Conservation (phyloP, 2,113 vertebrate species). For the Montifringilla adamsi region DNA sequence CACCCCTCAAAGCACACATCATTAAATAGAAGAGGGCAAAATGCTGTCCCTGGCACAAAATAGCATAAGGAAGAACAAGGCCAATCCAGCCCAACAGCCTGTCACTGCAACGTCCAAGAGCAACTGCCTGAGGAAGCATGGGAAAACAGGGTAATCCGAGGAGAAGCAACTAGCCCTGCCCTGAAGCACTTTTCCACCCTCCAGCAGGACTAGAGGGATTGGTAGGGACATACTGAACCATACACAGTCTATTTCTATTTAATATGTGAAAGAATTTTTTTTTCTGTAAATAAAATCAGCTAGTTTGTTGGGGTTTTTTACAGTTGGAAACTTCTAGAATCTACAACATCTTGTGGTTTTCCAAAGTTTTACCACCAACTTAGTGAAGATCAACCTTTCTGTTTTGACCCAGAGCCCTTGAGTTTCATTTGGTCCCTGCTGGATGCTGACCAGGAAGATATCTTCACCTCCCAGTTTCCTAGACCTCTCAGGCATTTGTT, state of each 20-base stretch:
- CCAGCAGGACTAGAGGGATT: background rate
- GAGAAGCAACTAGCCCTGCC: background rate
- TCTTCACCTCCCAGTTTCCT: background rate
- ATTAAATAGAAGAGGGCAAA: background rate
- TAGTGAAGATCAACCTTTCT: background rate
- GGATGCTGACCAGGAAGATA: background rate
- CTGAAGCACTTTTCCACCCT: background rate
- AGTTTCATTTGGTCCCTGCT: background rate
- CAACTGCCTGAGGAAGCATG: background rate
- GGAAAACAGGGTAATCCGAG: background rate
- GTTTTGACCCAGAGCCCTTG: background rate
- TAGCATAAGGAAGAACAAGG: background rate
- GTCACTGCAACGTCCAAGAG: accelerated
- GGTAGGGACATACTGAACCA: background rate
- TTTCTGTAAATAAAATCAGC: too few species aligned
- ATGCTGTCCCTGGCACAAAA: background rate
- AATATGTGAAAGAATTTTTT: background rate
- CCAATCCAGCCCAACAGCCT: background rate
- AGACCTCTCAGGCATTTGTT: background rate
- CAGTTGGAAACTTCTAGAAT: background rate
- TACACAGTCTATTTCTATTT: background rate
- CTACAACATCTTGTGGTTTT: background rate
- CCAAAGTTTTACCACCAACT: background rate
- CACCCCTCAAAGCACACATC: background rate
- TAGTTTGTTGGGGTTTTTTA: background rate